Base-by-base conservation (phyloP, 2,113 vertebrate species). In the Onychorhynchus coronatus region DNA sequence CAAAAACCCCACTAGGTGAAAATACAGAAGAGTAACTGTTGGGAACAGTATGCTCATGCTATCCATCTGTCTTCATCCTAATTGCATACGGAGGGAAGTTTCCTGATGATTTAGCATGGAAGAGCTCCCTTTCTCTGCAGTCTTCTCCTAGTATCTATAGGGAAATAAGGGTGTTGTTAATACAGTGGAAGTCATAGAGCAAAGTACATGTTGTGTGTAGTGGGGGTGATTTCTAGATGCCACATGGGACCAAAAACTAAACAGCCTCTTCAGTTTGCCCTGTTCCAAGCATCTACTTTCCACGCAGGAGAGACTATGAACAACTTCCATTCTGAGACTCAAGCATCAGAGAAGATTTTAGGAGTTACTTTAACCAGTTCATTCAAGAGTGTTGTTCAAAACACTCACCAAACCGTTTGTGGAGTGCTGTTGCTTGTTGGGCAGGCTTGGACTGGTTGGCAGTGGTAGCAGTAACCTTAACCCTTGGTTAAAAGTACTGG, bases 121-220 rank as follows among this genome's bases (percentile, higher is more conserved):
- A 58, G 58, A 42, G 5, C 42, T 88, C 41, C 28, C 8, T 80
- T 74, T 58, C 47, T 77, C 61, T 74, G 35, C 21, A 44, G 33
- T 55, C 42, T 81, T 86, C 8, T 59, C 23, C 19, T 80, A 24
- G 9, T 46, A 18, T 35, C 15, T 84, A 11, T 37, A 42, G 42
- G 5, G 14, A 50, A 87, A 33, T 28, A 70, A 65, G 17, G 33
- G 6, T 39, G 7, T 33, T 35, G 20, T 47, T 67, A 55, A 52
- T 71, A 3, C 35, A 66, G 16, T 17, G 15, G 25, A 84, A 86
- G 33, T 18, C 30, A 28, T 25, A 3, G n/a, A 24, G 30, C 8
- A 6, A 6, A 22, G 28, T 63, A 10, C 4, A 12, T 0, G 0
- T 71, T 66, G 42, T 81, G 6, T 74, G 47, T 30, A 31, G 39